These are phyloP conservation scores for Drosophila guanche DNA, from an alignment of 1,140 invertebrate species.

Conservation along the genomic window DNA sequence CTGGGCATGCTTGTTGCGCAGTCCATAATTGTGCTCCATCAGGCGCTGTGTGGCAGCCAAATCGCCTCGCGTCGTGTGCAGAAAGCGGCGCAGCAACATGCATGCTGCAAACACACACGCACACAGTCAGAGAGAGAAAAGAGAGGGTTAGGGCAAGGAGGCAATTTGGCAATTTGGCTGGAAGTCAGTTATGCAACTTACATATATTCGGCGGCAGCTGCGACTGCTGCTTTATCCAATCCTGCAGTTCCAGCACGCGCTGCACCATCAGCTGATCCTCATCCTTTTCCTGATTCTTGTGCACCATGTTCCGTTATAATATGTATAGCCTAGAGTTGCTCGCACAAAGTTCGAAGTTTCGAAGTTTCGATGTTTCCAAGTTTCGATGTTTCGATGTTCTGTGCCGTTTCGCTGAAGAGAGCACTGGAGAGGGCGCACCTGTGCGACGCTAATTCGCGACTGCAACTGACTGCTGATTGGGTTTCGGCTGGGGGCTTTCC, in stretches of 20 bases:
- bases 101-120: constrained; percentile 24
- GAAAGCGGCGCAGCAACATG: constrained; percentile 68
- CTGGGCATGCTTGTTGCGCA: constrained; percentile 87
- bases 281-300: constrained; percentile 40
- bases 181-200: constrained; percentile 74
- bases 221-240: constrained; percentile 90
- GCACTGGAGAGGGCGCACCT: constrained; percentile 51
- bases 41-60: constrained; percentile 86
- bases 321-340: neutral
- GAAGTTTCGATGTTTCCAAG: too few species aligned
- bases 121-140: neutral
- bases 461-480: constrained; percentile 70
- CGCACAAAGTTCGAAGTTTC: too few species aligned
- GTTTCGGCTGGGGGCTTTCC: constrained; percentile 36
- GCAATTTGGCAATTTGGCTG: constrained; percentile 3
- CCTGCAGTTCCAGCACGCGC: constrained; percentile 85
- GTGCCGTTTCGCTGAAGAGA: neutral
- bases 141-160: constrained; percentile 12
- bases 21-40: constrained; percentile 87
- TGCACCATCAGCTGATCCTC: constrained; percentile 85
- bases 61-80: constrained; percentile 84
- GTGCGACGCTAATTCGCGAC: constrained; percentile 74
- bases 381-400: too few species aligned
- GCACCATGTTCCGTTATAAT: constrained; percentile 49
- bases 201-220: constrained; percentile 90